These are phyloP conservation scores for Ciconia stormi DNA, from an alignment of 2,113 vertebrate genomes.

Conservation along the genomic window DNA sequence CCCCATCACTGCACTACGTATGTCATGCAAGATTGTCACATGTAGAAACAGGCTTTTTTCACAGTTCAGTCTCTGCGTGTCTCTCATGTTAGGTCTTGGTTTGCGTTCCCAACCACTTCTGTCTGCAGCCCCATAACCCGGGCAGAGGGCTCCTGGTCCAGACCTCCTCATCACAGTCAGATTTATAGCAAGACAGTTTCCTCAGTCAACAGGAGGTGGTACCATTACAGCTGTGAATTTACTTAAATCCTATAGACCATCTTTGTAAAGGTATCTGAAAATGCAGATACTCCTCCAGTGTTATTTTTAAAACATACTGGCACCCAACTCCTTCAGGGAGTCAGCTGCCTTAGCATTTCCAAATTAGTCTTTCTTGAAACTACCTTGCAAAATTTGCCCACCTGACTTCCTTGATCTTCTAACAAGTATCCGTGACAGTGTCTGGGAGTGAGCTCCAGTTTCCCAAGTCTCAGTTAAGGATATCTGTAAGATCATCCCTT, in stretches of 20 bases:
- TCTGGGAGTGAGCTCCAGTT: neutral
- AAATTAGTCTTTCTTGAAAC: neutral
- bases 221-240: neutral
- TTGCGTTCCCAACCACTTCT: fast-evolving
- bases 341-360: neutral
- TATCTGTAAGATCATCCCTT: neutral
- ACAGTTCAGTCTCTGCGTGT: fast-evolving
- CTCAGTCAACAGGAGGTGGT: neutral
- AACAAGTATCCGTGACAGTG: neutral
- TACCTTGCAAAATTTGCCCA: neutral
- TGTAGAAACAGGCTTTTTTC: neutral
- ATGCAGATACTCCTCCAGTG: fast-evolving
- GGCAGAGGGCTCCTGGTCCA: neutral
- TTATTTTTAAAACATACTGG: neutral
- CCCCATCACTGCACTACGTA: neutral
- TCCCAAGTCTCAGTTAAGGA: neutral
- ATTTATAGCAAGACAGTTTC: neutral
- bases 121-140: neutral
- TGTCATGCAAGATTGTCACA: neutral
- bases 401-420: neutral
- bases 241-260: neutral
- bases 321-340: fast-evolving
- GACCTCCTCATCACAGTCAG: neutral
- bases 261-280: neutral
- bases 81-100: neutral